Base-by-base conservation (phyloP, 2,888 invertebrate genomes). In the Drosophila barbarae region DNA sequence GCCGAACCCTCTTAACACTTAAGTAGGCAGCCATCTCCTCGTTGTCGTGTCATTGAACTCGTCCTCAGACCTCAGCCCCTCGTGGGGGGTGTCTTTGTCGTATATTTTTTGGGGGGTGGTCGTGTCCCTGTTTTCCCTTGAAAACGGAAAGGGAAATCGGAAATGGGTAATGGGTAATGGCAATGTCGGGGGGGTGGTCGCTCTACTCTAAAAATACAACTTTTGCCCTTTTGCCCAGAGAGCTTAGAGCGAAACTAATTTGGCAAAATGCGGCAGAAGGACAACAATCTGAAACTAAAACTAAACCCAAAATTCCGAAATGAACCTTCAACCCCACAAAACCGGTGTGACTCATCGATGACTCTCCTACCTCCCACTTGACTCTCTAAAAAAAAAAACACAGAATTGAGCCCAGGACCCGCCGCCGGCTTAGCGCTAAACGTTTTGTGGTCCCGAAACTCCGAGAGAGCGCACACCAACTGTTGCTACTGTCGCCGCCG, bases 21-120 rank as follows among this genome's bases (percentile, higher is more conserved):
- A 84, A 74, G 73, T 81, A 80, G 77, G 77, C 55, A 69, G 81
- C 72, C 30, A 46, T 68, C 51, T 69, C 60, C 47, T 46, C 30
- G 65, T 65, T 56, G 71, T 60, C 55, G 68, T 50, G 54, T 78
- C 81, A 78, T 71, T 78, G 81, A 83, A 78, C 78, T 74, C 61
- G 54, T 61, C 38, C 55, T 60, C 47, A 26, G 34, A 44, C 58
- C 57, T 26, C 28, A 28, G 35, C 39, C n/a, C 23, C 42, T 30
- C 2, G 23, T 35, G 23, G 26, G 46, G 51, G 60, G 23, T 65
- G 61, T 23, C 65, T 65, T 61, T 61, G 65, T 65, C 65, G 42
- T 34, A 50, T 65, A 36, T 65, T 50, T 60, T 34, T 23, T 23
- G 23, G 23, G 61, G 61, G 61, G 60, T 63, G 60, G 50, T 21